phyloP scores from a whole-genome alignment of 2,888 invertebrate genomes.

The Anorthoa munda region DNA sequence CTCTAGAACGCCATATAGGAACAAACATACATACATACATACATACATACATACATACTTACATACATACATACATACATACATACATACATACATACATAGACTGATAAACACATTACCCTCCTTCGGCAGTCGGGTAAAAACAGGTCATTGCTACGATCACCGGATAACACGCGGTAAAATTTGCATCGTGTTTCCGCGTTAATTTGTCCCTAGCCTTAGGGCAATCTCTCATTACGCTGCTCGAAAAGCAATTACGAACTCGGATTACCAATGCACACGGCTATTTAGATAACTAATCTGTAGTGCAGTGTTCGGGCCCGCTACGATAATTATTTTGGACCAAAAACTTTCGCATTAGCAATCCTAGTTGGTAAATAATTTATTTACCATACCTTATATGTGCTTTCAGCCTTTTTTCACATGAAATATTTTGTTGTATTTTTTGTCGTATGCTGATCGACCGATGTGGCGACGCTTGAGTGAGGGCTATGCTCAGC shows the following conservation, averaged over 20 bases:
- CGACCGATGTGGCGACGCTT: no score
- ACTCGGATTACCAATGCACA: constrained; percentile 36
- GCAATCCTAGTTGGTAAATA: neutral
- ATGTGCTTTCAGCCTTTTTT: no score
- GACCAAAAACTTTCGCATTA: neutral
- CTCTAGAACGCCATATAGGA: no score
- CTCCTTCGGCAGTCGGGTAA: no score
- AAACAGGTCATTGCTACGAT: neutral
- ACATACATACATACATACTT: no score
- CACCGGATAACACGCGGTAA: neutral
- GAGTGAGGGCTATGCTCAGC: no score
- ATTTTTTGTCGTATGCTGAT: no score
- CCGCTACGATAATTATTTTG: constrained; percentile 1
- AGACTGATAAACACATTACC: no score
- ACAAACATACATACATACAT: no score
- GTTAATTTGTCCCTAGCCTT: neutral
- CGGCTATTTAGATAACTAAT: constrained; percentile 24
- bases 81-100: no score
- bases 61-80: no score
- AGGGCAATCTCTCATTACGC: constrained; percentile 14
- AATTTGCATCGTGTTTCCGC: neutral
- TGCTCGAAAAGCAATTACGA: constrained; percentile 37
- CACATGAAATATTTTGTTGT: no score
- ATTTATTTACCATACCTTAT: neutral
- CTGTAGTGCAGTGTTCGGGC: neutral